Percentiles rank a stretch among this genome's conserved stretches.
Conservation (phyloP, 2,888 invertebrate genomes). For the Nemotelus nigrinus region DNA sequence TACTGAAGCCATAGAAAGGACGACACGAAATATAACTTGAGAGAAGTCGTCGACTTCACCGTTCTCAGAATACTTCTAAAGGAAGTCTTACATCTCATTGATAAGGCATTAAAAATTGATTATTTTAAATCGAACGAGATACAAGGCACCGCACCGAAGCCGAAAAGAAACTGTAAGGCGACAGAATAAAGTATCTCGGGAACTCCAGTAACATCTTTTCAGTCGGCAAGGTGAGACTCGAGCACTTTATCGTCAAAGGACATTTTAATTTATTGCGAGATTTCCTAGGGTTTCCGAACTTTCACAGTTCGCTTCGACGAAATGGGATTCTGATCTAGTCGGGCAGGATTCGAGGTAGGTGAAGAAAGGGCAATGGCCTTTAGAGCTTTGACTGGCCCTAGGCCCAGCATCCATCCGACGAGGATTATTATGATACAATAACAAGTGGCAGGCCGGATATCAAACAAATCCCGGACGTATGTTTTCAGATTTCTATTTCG, state of each 20-base stretch:
- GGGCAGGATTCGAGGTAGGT: too few relatives aligned
- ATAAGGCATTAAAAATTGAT: constrained; percentile 39
- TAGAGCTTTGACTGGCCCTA: too few relatives aligned
- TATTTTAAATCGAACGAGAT: constrained; percentile 23
- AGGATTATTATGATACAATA: constrained; percentile 15
- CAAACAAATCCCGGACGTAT: constrained; percentile 18
- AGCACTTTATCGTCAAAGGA: constrained; percentile 22
- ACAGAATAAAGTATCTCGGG: not conserved
- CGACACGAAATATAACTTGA: constrained; percentile 11
- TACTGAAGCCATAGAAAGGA: constrained; percentile 9
- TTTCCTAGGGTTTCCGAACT: constrained; percentile 15
- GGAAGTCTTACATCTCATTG: constrained; percentile 38
- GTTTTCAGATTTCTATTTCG: not conserved
- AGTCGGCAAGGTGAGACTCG: not conserved
- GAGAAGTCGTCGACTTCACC: constrained; percentile 13
- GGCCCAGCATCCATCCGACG: not conserved
- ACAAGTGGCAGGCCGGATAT: constrained; percentile 13
- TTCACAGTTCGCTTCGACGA: not conserved
- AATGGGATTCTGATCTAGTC: too few relatives aligned
- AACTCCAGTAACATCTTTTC: constrained; percentile 17
- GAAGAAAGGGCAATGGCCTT: too few relatives aligned
- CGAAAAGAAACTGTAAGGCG: not conserved
- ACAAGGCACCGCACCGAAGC: not conserved
- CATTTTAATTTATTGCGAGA: constrained; percentile 27
- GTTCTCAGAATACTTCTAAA: constrained; percentile 19